These are phyloP conservation scores for Acleris literana DNA, from an alignment of 2,888 invertebrate species.

Conservation along the genomic window DNA sequence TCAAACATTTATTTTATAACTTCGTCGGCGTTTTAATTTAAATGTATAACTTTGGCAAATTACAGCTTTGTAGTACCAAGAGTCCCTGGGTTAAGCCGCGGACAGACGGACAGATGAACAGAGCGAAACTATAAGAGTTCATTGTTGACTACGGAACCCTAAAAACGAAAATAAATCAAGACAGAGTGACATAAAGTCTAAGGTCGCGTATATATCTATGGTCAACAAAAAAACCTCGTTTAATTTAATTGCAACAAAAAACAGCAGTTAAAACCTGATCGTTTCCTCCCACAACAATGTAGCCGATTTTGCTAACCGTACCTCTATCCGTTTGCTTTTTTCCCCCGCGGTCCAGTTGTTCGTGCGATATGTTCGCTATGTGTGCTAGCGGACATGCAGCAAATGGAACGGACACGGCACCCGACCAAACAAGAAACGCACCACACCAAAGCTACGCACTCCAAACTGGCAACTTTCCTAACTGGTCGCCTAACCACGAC, in stretches of 20 bases:
- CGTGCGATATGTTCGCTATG: constrained; percentile 81
- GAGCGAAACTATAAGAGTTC: no score
- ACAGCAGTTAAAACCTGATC: neutral
- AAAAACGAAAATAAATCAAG: no score
- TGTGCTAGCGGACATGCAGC: constrained; percentile 77
- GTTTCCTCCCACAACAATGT: constrained; percentile 14
- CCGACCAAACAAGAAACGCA: constrained; percentile 57
- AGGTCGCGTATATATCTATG: no score
- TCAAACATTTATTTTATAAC: no score
- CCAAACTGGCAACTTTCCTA: constrained; percentile 32
- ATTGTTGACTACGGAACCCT: no score
- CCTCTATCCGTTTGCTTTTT: constrained; percentile 70
- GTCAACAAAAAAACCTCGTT: no score
- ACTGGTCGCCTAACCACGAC: constrained; percentile 59
- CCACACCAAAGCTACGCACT: constrained; percentile 20
- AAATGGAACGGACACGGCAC: constrained; percentile 78
- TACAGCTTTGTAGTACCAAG: no score
- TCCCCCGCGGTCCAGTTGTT: constrained; percentile 70
- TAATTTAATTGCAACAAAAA: neutral
- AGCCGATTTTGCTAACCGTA: constrained; percentile 42
- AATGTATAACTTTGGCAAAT: no score
- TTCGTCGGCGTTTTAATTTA: no score
- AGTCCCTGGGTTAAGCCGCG: no score
- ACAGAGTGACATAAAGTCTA: no score
- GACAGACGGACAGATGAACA: no score